These are phyloP conservation scores for Centropyge bicolor DNA, from an alignment of 2,797 vertebrate genomes.

Conservation along the genomic window DNA sequence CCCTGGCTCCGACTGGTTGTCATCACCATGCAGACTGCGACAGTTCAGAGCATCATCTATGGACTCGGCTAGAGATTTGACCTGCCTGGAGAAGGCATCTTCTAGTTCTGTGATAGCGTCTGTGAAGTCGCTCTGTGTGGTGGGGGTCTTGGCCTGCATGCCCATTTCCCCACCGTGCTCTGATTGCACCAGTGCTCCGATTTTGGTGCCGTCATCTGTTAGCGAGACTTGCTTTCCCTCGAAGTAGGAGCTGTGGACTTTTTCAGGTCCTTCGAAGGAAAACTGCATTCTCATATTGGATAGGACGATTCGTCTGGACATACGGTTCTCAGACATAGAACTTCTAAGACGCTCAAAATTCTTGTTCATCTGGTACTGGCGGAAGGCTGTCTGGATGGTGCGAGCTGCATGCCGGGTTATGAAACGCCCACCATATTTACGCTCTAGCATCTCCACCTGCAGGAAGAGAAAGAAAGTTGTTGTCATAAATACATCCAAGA, in stretches of 20 bases:
- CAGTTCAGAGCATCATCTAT: constrained; percentile 98
- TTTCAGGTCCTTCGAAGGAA: constrained; percentile 98
- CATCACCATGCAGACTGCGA: constrained; percentile 93
- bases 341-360: constrained; percentile 97
- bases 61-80: constrained; percentile 96
- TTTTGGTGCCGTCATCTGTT: constrained; percentile 89
- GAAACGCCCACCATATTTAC: constrained; percentile 98
- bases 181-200: constrained; percentile 87
- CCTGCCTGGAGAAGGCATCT: constrained; percentile 96
- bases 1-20: constrained; percentile 81
- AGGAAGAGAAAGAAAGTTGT: constrained; percentile 9
- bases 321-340: constrained; percentile 99
- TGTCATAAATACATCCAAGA: constrained; percentile 4
- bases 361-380: constrained; percentile 99
- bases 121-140: constrained; percentile 89
- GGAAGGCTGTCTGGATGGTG: constrained; percentile 98
- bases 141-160: constrained; percentile 86
- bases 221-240: constrained; percentile 96
- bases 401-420: constrained; percentile 97
- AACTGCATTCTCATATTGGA: constrained; percentile 99
- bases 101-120: constrained; percentile 98
- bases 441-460: constrained; percentile 99
- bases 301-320: constrained; percentile 96
- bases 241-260: constrained; percentile 97
- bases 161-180: constrained; percentile 81